Evolutionary conservation across 2,113 vertebrate species (phyloP).

Genomic region (Zosterops japonicus): DNA sequence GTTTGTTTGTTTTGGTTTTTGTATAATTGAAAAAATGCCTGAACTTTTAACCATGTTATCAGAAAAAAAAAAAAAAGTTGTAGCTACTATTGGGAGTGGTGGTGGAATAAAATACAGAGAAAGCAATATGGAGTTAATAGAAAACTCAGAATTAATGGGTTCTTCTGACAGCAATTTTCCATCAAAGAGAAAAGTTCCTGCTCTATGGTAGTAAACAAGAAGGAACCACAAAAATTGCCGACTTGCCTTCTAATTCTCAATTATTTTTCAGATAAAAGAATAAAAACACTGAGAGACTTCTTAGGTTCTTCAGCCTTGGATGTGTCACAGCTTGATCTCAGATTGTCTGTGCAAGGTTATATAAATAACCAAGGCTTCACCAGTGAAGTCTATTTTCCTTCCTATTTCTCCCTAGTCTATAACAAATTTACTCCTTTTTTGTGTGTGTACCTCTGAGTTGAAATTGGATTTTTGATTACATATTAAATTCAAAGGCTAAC

Average conservation of each 20-base stretch:
- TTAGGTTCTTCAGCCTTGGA: neutral
- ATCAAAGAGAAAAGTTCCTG: neutral
- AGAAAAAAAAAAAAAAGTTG: neutral
- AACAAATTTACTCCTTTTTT: neutral
- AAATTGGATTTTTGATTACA: neutral
- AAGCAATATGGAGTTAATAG: neutral
- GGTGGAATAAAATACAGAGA: neutral
- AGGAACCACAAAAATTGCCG: neutral
- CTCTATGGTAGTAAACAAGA: neutral
- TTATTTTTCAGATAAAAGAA: neutral
- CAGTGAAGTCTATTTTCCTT: neutral
- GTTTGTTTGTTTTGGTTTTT: neutral
- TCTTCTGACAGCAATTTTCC: neutral
- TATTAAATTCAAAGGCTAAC: neutral
- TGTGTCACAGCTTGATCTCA: neutral
- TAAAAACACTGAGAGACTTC: neutral
- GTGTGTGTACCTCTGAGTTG: neutral
- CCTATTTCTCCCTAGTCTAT: neutral
- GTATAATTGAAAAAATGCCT: neutral
- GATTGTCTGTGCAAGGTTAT: neutral
- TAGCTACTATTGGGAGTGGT: neutral
- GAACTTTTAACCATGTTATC: neutral
- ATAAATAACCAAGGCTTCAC: neutral
- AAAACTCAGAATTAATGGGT: neutral
- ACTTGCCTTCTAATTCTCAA: neutral